Conservation (phyloP, 2,888 invertebrate species). For the Papilio protenor region DNA sequence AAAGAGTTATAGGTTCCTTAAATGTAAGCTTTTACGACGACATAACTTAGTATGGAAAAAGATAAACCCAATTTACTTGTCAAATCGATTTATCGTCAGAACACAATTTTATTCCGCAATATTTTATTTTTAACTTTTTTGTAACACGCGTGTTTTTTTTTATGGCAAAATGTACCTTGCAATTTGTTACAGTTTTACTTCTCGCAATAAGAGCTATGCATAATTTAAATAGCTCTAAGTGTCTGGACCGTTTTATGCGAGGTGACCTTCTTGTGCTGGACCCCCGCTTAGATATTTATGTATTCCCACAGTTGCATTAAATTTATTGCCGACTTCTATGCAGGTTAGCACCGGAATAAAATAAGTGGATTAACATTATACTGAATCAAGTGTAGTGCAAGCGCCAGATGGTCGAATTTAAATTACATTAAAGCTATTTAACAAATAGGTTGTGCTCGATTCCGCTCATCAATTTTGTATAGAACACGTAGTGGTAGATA, state of each 20-base stretch:
- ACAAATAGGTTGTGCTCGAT: background rate
- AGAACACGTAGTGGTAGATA: too few species aligned
- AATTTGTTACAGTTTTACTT: background rate
- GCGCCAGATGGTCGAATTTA: slow-evolving; percentile 17
- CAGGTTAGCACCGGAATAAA: slow-evolving; percentile 6
- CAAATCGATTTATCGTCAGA: background rate
- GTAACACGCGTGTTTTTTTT: background rate
- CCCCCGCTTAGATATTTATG: slow-evolving; percentile 15
- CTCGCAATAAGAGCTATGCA: background rate
- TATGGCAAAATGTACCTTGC: background rate
- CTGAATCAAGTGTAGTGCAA: background rate
- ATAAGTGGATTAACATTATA: slow-evolving; percentile 18
- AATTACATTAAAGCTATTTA: background rate
- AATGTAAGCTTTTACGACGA: background rate
- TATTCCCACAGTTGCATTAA: slow-evolving; percentile 26
- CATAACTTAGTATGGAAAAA: background rate
- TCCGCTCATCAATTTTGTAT: background rate
- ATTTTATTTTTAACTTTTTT: background rate
- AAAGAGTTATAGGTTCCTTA: background rate
- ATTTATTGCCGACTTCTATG: slow-evolving; percentile 27
- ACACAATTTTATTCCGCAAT: background rate
- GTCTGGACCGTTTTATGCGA: slow-evolving; percentile 19
- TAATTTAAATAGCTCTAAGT: slow-evolving; percentile 8
- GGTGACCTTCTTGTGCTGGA: slow-evolving; percentile 31
- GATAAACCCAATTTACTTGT: background rate